A percentile compares a stretch with the other conserved stretches of the same genome.
These are phyloP conservation scores for Drosophila seguyi DNA, from an alignment of 1,140 invertebrate genomes.

Conservation along the genomic window DNA sequence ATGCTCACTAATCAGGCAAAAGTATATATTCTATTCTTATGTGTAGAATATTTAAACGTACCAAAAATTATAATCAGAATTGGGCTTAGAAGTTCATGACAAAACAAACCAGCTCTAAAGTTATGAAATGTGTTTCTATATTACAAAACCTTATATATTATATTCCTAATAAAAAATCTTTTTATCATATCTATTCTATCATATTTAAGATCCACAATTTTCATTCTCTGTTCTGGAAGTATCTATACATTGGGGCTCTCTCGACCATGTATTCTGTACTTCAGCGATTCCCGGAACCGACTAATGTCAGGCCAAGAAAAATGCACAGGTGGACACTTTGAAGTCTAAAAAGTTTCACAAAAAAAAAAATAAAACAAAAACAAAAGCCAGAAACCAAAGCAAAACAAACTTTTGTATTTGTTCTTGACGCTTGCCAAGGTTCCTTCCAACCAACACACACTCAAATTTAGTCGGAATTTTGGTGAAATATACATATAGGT, in stretches of 20 bases:
- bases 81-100: too few species aligned
- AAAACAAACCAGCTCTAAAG: too few species aligned
- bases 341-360: conserved; percentile 40
- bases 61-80: not conserved
- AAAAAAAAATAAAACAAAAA: conserved; percentile 7
- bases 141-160: not conserved
- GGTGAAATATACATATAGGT: conserved; percentile 37
- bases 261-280: conserved; percentile 38
- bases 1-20: too few species aligned
- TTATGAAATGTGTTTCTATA: not conserved
- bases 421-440: conserved; percentile 75
- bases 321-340: conserved; percentile 77
- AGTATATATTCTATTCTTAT: not conserved
- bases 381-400: conserved; percentile 23
- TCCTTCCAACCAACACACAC: conserved; percentile 38
- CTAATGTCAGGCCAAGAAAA: conserved; percentile 65
- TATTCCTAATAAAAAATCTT: not conserved
- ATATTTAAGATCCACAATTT: not conserved
- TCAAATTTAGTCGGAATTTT: conserved; percentile 69
- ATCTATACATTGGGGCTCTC: conserved; percentile 21
- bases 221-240: conserved; percentile 12
- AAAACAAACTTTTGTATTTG: conserved; percentile 69
- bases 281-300: conserved; percentile 60
- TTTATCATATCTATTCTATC: not conserved
- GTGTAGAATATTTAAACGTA: not conserved